Conservation (phyloP, 1,140 invertebrate species). For the Calliphora vicina region DNA sequence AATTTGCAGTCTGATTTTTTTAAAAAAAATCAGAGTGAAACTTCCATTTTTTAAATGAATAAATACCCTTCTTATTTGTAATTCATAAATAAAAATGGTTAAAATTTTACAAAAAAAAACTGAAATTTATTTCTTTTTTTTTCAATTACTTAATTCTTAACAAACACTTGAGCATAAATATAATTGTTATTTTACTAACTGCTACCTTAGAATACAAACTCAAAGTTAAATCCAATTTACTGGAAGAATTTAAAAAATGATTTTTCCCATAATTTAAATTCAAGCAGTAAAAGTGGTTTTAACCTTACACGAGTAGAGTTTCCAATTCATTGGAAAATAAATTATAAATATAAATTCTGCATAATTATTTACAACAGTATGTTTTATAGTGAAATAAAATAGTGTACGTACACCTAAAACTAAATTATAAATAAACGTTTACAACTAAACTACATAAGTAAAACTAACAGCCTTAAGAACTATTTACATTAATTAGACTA, state of each 20-base stretch:
- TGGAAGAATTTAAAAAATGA: not conserved
- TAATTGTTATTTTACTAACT: not conserved
- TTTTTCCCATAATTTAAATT: not conserved
- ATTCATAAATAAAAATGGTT: not conserved
- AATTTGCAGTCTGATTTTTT: too few species aligned
- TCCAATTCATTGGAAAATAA: not conserved
- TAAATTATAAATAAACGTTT: not conserved
- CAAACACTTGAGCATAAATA: constrained; percentile 11
- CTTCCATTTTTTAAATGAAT: too few species aligned
- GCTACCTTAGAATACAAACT: not conserved
- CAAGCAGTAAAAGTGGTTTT: not conserved
- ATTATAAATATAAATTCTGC: not conserved
- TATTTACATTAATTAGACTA: not conserved
- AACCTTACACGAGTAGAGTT: not conserved
- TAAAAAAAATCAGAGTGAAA: too few species aligned
- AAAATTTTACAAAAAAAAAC: not conserved
- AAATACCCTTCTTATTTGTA: too few species aligned
- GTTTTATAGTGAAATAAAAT: too few species aligned
- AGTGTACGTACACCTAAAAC: not conserved
- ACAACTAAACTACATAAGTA: not conserved
- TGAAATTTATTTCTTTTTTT: not conserved
- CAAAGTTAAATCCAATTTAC: not conserved
- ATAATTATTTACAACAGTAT: not conserved
- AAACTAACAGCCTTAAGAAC: not conserved
- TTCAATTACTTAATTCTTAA: not conserved